Percentiles rank a stretch among this genome's conserved stretches.
phyloP scores from a whole-genome alignment of 2,888 invertebrate genomes.

The Diogma glabrata region DNA sequence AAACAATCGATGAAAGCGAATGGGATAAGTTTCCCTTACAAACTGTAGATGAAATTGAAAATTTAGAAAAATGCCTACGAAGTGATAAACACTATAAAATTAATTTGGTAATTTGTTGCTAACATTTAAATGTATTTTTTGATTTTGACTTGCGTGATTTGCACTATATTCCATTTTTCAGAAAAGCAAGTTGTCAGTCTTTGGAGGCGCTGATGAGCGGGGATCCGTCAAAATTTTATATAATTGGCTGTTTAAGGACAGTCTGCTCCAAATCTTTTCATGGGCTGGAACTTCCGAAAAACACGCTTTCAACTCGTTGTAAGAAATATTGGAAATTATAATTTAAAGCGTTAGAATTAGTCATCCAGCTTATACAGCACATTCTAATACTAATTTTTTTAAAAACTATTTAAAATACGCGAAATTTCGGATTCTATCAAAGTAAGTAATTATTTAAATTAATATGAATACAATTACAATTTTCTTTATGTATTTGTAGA shows the following conservation, averaged over 20 bases:
- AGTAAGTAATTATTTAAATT: too few relatives aligned
- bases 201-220: not conserved
- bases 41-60: slow-evolving; percentile 3
- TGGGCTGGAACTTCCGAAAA: not conserved
- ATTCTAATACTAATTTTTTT: not conserved
- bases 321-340: not conserved
- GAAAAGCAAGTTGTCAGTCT: not conserved
- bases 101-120: not conserved
- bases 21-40: slow-evolving; percentile 1
- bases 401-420: not conserved
- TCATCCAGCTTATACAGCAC: not conserved
- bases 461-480: too few relatives aligned
- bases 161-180: not conserved
- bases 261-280: not conserved
- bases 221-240: not conserved
- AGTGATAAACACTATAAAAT: not conserved
- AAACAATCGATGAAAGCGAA: not conserved
- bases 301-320: not conserved
- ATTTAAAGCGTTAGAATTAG: not conserved
- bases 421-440: not conserved
- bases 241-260: not conserved
- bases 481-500: too few relatives aligned
- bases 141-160: not conserved
- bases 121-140: not conserved
- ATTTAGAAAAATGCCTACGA: not conserved